Percentiles rank a stretch among this genome's conserved stretches.
These are phyloP conservation scores for Drosophila affinis DNA, from an alignment of 2,888 invertebrate species.

Conservation along the genomic window DNA sequence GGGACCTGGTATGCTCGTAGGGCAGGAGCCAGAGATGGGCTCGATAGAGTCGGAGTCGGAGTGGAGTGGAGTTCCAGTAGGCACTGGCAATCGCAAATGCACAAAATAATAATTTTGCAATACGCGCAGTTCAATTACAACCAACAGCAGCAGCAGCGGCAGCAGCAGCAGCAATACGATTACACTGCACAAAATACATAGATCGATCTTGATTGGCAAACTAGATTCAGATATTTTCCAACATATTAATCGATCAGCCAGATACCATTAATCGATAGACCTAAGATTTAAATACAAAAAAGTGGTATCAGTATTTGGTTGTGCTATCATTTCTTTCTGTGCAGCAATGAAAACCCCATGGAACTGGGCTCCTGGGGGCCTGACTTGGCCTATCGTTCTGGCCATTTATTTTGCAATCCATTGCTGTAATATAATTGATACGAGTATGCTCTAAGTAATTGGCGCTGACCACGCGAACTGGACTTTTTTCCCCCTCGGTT, in stretches of 20 bases:
- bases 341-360: constrained; percentile 9
- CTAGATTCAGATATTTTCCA: too few relatives aligned
- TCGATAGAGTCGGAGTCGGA: constrained; percentile 34
- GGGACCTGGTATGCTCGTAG: constrained; percentile 18
- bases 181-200: constrained; percentile 4
- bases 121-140: constrained; percentile 80
- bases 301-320: too few relatives aligned
- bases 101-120: constrained; percentile 80
- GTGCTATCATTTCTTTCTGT: neutral
- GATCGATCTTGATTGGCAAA: neutral
- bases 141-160: constrained; percentile 44
- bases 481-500: constrained; percentile 21
- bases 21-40: constrained; percentile 41
- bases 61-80: constrained; percentile 63
- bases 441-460: constrained; percentile 76
- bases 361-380: constrained; percentile 4
- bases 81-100: constrained; percentile 77
- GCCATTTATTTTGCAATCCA: constrained; percentile 62
- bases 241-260: too few relatives aligned
- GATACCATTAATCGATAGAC: too few relatives aligned
- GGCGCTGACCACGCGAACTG: constrained; percentile 79
- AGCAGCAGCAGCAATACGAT: constrained; percentile 19
- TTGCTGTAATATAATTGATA: constrained; percentile 77
- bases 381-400: constrained; percentile 58
- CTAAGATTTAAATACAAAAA: too few relatives aligned